Conservation (phyloP, 2,797 vertebrate genomes). For the Alosa sapidissima region DNA sequence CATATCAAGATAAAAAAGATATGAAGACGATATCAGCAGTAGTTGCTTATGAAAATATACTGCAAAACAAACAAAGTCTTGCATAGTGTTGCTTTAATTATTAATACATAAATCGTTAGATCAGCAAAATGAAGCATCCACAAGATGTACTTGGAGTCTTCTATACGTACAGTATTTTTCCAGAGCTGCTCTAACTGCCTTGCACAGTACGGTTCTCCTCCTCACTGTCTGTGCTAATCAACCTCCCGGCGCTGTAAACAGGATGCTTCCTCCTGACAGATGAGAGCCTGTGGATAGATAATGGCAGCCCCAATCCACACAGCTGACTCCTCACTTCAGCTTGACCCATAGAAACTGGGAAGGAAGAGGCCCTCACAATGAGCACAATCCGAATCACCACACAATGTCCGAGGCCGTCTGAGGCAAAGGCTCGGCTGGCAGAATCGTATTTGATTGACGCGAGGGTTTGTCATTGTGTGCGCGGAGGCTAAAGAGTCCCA, state of each 20-base stretch:
- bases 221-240: neutral
- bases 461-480: constrained; percentile 30
- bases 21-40: too few relatives aligned
- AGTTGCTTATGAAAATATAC: too few relatives aligned
- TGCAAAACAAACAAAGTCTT: too few relatives aligned
- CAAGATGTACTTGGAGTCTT: neutral
- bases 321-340: neutral
- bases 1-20: too few relatives aligned
- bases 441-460: constrained; percentile 42
- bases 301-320: neutral
- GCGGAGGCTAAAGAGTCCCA: neutral
- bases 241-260: neutral
- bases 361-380: neutral
- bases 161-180: neutral
- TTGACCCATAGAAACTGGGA: neutral
- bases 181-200: neutral
- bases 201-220: neutral
- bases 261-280: neutral
- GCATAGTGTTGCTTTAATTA: neutral
- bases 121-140: neutral
- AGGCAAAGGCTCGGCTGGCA: constrained; percentile 9
- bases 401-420: neutral
- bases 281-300: neutral
- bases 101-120: neutral
- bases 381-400: neutral